Conservation (phyloP, 2,888 invertebrate species). For the Tetragonula carbonaria region DNA sequence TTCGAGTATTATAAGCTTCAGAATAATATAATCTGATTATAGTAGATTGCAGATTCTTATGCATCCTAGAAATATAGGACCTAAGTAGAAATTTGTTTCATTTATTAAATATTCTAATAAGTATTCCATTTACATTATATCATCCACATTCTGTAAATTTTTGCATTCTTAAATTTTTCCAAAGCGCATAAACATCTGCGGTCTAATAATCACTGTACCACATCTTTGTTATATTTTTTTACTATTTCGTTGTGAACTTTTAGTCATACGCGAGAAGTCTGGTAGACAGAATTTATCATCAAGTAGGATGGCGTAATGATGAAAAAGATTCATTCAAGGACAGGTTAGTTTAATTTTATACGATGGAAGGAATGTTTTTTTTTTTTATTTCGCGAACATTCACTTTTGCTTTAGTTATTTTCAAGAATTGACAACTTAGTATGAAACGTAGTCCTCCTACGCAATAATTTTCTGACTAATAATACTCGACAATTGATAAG, state of each 20-base stretch:
- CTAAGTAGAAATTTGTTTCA: no score
- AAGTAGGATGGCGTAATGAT: slow-evolving; percentile 30
- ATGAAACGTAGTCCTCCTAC: no score
- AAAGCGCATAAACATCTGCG: no score
- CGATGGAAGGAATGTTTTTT: neutral
- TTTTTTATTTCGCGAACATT: neutral
- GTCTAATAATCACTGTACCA: neutral
- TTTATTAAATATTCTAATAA: no score
- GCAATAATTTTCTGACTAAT: no score
- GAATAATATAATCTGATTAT: neutral
- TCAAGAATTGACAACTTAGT: no score
- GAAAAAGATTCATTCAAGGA: slow-evolving; percentile 29
- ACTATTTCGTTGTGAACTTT: neutral
- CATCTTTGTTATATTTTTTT: neutral
- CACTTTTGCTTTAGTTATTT: no score
- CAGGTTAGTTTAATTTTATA: slow-evolving; percentile 50
- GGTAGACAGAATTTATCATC: slow-evolving; percentile 36
- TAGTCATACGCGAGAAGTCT: slow-evolving; percentile 40
- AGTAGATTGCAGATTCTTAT: neutral
- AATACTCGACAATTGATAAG: no score
- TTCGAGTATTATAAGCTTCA: slow-evolving; percentile 25
- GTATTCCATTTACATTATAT: no score
- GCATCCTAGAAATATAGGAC: neutral
- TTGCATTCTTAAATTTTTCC: no score
- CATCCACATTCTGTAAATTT: no score